Evolutionary conservation across 1,140 invertebrate species (phyloP), one percentile per base, ranked within the genome.

Genomic region (Cotesia vestalis): DNA sequence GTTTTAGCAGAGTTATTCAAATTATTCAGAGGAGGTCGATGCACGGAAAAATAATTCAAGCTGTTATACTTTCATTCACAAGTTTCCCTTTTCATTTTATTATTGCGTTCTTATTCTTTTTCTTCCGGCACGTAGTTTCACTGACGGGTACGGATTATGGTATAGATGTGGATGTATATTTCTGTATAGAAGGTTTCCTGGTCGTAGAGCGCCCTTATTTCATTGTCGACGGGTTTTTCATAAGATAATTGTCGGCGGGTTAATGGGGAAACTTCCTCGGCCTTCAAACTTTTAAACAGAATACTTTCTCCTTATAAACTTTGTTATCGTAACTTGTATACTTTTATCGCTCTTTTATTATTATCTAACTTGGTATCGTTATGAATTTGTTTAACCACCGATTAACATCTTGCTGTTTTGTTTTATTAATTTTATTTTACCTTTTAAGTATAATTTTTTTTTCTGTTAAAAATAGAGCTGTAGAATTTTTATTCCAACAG

Each of bases 1-100:
- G 11, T 6, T 46, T 80, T 82, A 76, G 72, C 68, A 80, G 80
- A 84, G 83, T 84, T 83, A 85, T 85, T 82, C 78, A 81, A 84
- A 85, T 83, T 83, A 81, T 79, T 74, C 74, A 67, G 51, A 59
- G 17, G 69, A 52, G 72, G 70, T 52, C 59, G 40, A 52, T 70
- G 51, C 57, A 46, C 40, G 51, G 62, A 66, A 51, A 46, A 46
- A 46, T 46, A 46, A 46, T 46, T 46, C 40, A 46, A 46, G 40
- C 40, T 46, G 40, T 46, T 46, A 46, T 46, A 46, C 40, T 46
- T 46, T 46, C 40, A 46, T 46, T 46, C 40, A 46, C 8, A 46
- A 46, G 40, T 46, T 46, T 46, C 40, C 40, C 40, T 46, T 46
- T 46, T 46, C 40, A 46, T 46, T 46, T 46, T 46, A 46, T 46